Percentiles rank a stretch among this genome's conserved stretches.
Evolutionary conservation across 2,113 vertebrate genomes (phyloP).

Genomic region (Oenanthe oenanthe): DNA sequence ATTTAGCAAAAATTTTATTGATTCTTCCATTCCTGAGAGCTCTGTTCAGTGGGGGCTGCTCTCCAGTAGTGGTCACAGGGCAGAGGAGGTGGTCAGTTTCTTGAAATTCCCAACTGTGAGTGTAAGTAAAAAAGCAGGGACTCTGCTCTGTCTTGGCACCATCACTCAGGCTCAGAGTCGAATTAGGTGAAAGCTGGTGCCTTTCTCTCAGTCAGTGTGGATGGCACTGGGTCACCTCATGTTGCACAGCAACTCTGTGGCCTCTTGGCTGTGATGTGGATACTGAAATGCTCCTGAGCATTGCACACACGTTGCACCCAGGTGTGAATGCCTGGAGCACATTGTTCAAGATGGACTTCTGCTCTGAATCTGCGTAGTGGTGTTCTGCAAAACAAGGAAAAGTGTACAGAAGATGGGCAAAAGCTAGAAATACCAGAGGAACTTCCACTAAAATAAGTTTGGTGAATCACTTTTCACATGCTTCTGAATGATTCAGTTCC

Average conservation of each 20-base stretch:
- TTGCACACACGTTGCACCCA: background rate
- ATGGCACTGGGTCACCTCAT: background rate
- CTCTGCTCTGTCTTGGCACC: background rate
- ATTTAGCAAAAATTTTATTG: background rate
- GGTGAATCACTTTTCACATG: background rate
- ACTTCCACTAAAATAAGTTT: background rate
- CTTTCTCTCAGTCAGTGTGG: background rate
- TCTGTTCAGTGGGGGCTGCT: background rate
- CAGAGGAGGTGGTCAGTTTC: background rate
- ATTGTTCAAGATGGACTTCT: background rate
- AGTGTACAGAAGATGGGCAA: background rate
- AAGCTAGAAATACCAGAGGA: background rate
- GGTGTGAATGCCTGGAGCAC: background rate
- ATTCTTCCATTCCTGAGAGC: background rate
- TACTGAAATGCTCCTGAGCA: background rate
- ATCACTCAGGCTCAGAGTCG: background rate
- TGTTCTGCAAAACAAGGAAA: background rate
- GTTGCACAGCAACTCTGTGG: background rate
- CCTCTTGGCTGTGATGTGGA: background rate
- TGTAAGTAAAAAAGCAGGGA: background rate
- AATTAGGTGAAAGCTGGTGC: background rate
- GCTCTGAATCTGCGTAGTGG: background rate
- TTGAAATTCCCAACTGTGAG: background rate
- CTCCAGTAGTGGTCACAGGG: background rate
- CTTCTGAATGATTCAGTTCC: background rate